Conservation (phyloP, 2,888 invertebrate species). For the Tetropium fuscum region DNA sequence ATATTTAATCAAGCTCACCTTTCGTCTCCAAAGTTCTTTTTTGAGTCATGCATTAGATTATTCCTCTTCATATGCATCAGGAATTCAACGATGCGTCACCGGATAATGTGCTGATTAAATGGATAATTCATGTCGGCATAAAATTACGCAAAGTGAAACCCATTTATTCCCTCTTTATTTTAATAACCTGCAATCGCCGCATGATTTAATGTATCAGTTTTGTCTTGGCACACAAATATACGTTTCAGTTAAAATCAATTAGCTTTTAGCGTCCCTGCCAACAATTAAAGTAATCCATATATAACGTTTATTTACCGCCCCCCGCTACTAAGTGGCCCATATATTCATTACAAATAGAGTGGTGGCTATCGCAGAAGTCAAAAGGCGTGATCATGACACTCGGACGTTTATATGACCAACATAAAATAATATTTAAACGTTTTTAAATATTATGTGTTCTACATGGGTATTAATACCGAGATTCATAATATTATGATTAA, state of each 20-base stretch:
- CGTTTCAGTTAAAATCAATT: slow-evolving; percentile 51
- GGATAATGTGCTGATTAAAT: slow-evolving; percentile 28
- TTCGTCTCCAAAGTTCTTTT: no score
- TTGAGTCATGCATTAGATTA: no score
- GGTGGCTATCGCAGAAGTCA: no score
- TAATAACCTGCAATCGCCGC: slow-evolving; percentile 30
- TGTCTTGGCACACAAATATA: slow-evolving; percentile 49
- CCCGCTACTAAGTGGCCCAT: slow-evolving; percentile 5
- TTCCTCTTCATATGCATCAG: no score
- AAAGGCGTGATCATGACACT: no score
- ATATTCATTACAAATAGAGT: no score
- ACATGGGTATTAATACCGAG: no score
- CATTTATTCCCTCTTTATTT: slow-evolving; percentile 25
- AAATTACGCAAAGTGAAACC: slow-evolving; percentile 16
- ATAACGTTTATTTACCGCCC: slow-evolving; percentile 29
- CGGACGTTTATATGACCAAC: no score
- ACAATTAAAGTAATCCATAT: slow-evolving; percentile 38
- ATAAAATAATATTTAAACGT: no score
- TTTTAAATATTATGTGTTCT: no score
- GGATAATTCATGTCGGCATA: slow-evolving; percentile 28
- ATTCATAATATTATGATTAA: no score
- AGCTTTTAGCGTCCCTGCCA: slow-evolving; percentile 47
- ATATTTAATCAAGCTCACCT: no score
- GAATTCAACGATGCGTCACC: slow-evolving; percentile 21
- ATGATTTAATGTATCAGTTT: slow-evolving; percentile 44